phyloP scores from a whole-genome alignment of 2,888 invertebrate genomes.

The Glomeris marginata region DNA sequence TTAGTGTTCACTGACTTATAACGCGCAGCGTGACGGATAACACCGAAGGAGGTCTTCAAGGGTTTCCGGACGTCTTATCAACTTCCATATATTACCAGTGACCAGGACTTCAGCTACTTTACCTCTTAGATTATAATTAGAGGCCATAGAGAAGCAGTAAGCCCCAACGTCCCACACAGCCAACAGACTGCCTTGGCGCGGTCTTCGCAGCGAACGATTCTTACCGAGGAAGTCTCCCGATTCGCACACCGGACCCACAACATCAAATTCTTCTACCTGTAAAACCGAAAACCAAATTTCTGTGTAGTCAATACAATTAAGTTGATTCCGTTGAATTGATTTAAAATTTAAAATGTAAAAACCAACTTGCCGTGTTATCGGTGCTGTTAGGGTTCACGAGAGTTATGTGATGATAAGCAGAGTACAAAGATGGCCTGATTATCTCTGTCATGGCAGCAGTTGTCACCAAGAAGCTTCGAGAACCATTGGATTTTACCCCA shows the following conservation, averaged over 20 bases:
- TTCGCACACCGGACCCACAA: slow-evolving; percentile 34
- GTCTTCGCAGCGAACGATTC: slow-evolving; percentile 22
- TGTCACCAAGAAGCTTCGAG: slow-evolving; percentile 25
- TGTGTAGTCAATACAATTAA: too few species aligned
- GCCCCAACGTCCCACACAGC: slow-evolving; percentile 27
- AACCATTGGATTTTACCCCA: slow-evolving; percentile 25
- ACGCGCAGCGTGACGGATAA: too few species aligned
- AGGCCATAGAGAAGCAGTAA: slow-evolving; percentile 28
- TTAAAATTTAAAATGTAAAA: too few species aligned
- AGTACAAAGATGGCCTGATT: slow-evolving; percentile 30
- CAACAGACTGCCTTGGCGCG: slow-evolving; percentile 22
- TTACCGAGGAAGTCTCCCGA: slow-evolving; percentile 30
- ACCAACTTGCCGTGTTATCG: neutral
- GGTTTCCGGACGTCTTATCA: slow-evolving; percentile 19
- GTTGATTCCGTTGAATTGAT: too few species aligned
- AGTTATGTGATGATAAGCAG: slow-evolving; percentile 30
- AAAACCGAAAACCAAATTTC: too few species aligned
- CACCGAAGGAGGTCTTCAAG: neutral
- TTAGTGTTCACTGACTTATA: too few species aligned
- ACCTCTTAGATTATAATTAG: slow-evolving; percentile 31
- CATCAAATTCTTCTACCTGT: slow-evolving; percentile 21
- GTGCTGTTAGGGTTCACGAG: slow-evolving; percentile 19
- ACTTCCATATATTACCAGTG: slow-evolving; percentile 19
- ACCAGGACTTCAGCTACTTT: slow-evolving; percentile 28
- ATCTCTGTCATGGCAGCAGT: slow-evolving; percentile 32